Conservation (phyloP, 2,113 vertebrate genomes). For the Baryphthengus martii region DNA sequence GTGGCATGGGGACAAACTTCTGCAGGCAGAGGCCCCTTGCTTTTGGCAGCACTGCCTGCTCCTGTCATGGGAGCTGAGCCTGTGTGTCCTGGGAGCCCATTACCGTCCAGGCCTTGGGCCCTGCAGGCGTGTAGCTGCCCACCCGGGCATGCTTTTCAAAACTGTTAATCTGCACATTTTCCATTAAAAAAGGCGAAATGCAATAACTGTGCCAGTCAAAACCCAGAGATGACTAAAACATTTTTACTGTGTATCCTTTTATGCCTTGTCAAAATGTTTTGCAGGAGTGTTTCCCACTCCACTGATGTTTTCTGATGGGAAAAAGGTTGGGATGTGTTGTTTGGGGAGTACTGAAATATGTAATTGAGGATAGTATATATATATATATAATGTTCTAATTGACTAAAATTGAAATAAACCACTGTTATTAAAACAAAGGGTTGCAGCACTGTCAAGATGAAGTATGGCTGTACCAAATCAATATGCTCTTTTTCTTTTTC, state of each 20-base stretch:
- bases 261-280: neutral
- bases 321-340: neutral
- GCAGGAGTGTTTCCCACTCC: neutral
- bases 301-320: neutral
- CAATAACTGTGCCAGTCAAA: neutral
- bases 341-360: neutral
- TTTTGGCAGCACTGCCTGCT: neutral
- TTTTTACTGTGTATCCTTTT: neutral
- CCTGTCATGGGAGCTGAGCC: accelerated
- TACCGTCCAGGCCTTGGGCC: accelerated
- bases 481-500: neutral
- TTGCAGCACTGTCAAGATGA: neutral
- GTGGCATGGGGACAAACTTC: neutral
- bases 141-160: neutral
- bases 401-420: conserved; percentile 9
- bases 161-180: neutral
- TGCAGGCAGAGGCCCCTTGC: neutral
- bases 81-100: accelerated
- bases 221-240: neutral
- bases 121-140: neutral
- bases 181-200: neutral
- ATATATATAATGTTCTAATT: neutral
- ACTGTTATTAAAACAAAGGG: neutral
- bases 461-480: conserved; percentile 5
- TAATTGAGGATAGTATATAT: neutral